Percentiles rank a stretch among this genome's conserved stretches.
phyloP scores from a whole-genome alignment of 2,888 invertebrate species.

The Mystacides longicornis region DNA sequence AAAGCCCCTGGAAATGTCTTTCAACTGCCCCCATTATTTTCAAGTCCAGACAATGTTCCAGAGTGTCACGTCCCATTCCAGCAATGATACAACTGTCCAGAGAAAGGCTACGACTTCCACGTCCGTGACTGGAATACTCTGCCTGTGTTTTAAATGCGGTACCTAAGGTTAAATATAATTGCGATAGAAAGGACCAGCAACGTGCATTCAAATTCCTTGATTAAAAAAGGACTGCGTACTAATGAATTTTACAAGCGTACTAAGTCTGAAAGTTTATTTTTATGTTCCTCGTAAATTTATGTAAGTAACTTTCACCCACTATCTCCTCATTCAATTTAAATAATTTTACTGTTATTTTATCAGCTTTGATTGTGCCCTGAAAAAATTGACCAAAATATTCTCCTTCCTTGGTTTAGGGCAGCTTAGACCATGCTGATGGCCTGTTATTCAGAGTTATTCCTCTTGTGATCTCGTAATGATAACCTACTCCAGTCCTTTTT shows the following conservation, averaged over 20 bases:
- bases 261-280: not conserved
- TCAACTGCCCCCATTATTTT: not conserved
- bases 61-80: slow-evolving; percentile 10
- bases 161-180: not conserved
- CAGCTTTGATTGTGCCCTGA: too few relatives aligned
- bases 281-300: not conserved
- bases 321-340: too few relatives aligned
- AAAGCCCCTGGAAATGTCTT: too few relatives aligned
- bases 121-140: slow-evolving; percentile 13
- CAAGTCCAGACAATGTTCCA: not conserved
- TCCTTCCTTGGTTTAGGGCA: too few relatives aligned
- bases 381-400: too few relatives aligned
- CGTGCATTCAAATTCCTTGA: not conserved
- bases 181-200: not conserved
- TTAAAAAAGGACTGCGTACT: not conserved
- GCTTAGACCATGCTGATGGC: too few relatives aligned
- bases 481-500: too few relatives aligned
- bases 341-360: too few relatives aligned
- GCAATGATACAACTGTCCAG: slow-evolving; percentile 20
- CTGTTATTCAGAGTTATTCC: too few relatives aligned
- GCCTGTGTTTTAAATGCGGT: not conserved
- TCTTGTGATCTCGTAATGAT: too few relatives aligned
- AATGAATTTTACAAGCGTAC: not conserved
- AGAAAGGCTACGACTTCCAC: slow-evolving; percentile 7
- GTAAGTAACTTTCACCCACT: too few relatives aligned